phyloP scores from a whole-genome alignment of 1,140 invertebrate genomes.

The Drosophila oshimai region DNA sequence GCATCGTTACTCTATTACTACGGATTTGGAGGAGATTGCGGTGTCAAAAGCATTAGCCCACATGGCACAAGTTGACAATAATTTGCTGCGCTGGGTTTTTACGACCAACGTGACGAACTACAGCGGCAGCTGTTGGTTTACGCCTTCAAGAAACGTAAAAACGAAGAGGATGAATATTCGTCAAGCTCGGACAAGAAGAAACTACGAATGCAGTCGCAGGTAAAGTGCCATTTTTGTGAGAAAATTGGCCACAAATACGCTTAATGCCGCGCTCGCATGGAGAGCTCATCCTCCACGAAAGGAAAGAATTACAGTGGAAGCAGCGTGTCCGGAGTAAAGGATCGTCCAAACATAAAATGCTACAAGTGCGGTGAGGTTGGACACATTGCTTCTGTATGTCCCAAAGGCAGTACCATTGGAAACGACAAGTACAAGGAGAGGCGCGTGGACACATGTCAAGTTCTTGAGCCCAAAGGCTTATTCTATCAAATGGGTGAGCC shows the following conservation, averaged over 20 bases:
- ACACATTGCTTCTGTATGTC: conserved; percentile 14
- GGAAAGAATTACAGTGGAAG: neutral
- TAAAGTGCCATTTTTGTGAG: conserved; percentile 22
- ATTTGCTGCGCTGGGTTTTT: conserved; percentile 12
- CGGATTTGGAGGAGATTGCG: conserved; percentile 2
- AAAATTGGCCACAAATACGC: conserved; percentile 21
- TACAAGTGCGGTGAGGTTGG: conserved; percentile 10
- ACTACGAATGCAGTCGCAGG: neutral
- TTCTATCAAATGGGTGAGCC: conserved; percentile 1
- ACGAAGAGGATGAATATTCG: neutral
- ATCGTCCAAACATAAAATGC: conserved; percentile 6
- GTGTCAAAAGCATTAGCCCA: conserved; percentile 9
- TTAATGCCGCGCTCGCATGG: neutral
- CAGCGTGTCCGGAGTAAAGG: neutral
- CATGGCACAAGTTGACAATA: conserved; percentile 21
- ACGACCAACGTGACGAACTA: conserved; percentile 6
- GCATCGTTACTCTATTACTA: no score
- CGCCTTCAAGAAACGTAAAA: conserved; percentile 24
- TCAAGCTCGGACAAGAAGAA: neutral
- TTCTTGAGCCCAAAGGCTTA: neutral
- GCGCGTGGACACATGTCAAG: neutral
- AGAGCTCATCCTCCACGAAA: neutral
- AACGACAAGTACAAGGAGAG: neutral
- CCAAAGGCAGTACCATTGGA: neutral
- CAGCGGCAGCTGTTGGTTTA: conserved; percentile 17